Conservation (phyloP, 2,113 vertebrate species). For the Felis catus region F.catus_Fca126_mat1.0 CM031419.1:125163501-125164000, state of each 20-base stretch:
- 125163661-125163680: neutral
- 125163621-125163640: neutral
- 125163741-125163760: neutral
- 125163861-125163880: neutral
- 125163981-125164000: neutral
- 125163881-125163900: slow-evolving; percentile 23
- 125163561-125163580: neutral
- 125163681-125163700: neutral
- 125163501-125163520: neutral
- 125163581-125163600: neutral
- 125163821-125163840: neutral
- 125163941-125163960: neutral
- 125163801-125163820: neutral
- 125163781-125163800: neutral
- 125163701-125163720: neutral
- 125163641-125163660: neutral
- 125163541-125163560: neutral
- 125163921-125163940: neutral
- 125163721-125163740: neutral
- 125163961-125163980: neutral
- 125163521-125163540: neutral
- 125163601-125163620: neutral
- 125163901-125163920: slow-evolving; percentile 35
- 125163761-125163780: neutral
- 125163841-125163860: neutral